These are phyloP conservation scores for Lasioglossum villosulum DNA, from an alignment of 2,888 invertebrate species.

Conservation along the genomic window DNA sequence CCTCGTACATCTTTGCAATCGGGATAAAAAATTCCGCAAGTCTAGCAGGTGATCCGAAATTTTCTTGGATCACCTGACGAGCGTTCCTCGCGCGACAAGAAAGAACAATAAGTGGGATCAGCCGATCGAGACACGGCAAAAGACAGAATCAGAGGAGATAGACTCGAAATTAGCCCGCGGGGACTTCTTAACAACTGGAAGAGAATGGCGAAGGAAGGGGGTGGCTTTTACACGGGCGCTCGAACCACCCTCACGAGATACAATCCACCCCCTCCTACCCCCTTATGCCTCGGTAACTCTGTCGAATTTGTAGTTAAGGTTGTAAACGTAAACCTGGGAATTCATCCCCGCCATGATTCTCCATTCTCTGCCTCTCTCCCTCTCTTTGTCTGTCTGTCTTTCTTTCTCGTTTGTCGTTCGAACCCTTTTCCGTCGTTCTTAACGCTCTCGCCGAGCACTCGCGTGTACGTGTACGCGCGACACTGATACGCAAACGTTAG, in stretches of 20 bases:
- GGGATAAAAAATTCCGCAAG: too few species aligned
- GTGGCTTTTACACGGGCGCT: conserved; percentile 78
- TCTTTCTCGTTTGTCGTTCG: conserved; percentile 53
- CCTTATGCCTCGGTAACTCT: conserved; percentile 83
- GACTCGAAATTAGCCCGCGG: conserved; percentile 81
- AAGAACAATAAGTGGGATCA: conserved; percentile 59
- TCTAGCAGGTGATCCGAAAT: too few species aligned
- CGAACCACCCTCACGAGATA: conserved; percentile 83
- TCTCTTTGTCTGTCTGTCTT: conserved; percentile 23
- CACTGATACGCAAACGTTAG: conserved; percentile 74
- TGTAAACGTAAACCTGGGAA: conserved; percentile 84
- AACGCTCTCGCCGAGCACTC: conserved; percentile 41
- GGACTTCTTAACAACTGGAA: conserved; percentile 84
- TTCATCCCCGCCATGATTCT: conserved; percentile 67
- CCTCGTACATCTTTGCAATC: background rate
- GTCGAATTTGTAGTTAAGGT: conserved; percentile 84
- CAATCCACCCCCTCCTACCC: conserved; percentile 72
- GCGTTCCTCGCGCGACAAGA: conserved; percentile 46
- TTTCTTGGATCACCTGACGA: conserved; percentile 4
- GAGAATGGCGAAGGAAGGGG: conserved; percentile 72
- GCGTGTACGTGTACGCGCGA: conserved; percentile 60
- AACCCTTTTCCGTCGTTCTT: conserved; percentile 70
- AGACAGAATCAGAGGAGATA: conserved; percentile 56
- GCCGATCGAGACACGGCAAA: conserved; percentile 62
- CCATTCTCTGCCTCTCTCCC: conserved; percentile 9